These are phyloP conservation scores for Micrastur ruficollis DNA, from an alignment of 2,797 vertebrate species.

Conservation along the genomic window DNA sequence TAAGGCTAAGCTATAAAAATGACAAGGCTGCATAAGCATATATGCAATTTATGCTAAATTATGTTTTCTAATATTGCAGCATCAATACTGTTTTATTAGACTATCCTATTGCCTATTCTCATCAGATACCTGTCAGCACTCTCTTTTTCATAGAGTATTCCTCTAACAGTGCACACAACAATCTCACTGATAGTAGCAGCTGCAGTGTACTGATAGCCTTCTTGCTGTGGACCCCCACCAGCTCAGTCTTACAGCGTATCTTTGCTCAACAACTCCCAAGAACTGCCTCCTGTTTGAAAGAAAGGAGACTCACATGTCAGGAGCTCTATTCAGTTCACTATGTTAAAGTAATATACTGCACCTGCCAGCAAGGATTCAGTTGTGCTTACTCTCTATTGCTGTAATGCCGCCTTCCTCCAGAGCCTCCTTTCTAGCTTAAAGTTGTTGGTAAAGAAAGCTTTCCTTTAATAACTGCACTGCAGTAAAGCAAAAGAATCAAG, in stretches of 20 bases:
- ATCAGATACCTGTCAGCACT: background rate
- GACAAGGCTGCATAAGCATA: background rate
- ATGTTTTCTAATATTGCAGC: background rate
- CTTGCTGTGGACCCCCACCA: background rate
- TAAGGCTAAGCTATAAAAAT: background rate
- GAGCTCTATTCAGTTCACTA: background rate
- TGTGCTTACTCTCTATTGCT: background rate
- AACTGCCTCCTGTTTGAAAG: background rate
- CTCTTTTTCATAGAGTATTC: background rate
- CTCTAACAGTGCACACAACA: background rate
- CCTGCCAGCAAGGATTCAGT: slow-evolving; percentile 28
- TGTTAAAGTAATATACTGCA: slow-evolving; percentile 20
- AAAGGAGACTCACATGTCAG: background rate
- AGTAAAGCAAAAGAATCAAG: background rate
- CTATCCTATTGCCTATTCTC: background rate
- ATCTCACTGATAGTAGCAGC: background rate
- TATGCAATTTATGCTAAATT: background rate
- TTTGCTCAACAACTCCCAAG: background rate
- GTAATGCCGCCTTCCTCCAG: background rate
- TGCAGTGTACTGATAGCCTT: background rate
- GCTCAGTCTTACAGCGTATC: background rate
- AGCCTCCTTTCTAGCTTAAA: background rate
- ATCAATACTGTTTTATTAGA: background rate
- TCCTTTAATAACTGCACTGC: background rate
- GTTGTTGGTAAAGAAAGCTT: background rate